Percentiles rank a stretch among this genome's conserved stretches.
These are phyloP conservation scores for Geotrypetes seraphini DNA, from an alignment of 2,797 vertebrate species.

Conservation along the genomic window DNA sequence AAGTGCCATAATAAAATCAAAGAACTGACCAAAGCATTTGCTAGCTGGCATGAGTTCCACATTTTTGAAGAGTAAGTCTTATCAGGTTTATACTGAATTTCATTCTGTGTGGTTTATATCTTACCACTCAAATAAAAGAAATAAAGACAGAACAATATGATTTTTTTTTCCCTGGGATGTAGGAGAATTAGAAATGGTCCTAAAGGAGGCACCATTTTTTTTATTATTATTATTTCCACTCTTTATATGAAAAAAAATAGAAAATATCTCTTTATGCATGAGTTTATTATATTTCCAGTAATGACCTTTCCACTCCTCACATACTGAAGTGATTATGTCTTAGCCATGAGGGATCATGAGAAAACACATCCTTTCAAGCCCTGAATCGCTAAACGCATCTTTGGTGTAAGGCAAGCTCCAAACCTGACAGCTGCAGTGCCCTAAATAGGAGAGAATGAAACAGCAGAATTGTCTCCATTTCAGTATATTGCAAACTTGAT, in stretches of 20 bases:
- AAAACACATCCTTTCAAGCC: conserved; percentile 6
- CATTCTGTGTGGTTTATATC: not conserved
- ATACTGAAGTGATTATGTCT: conserved; percentile 25
- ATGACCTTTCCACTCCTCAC: conserved; percentile 4
- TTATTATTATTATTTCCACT: too few relatives aligned
- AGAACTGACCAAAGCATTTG: conserved; percentile 13
- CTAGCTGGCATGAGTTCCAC: not conserved
- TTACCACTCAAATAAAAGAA: conserved; percentile 8
- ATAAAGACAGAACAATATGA: not conserved
- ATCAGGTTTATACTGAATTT: not conserved
- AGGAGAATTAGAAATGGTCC: conserved; percentile 5
- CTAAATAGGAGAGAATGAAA: not conserved
- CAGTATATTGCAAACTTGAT: too few relatives aligned
- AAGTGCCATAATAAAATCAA: conserved; percentile 16
- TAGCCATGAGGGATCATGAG: conserved; percentile 11
- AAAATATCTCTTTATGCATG: conserved; percentile 11
- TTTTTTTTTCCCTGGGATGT: not conserved
- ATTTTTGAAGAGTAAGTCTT: conserved; percentile 1
- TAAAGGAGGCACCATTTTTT: conserved; percentile 6
- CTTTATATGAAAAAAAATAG: too few relatives aligned
- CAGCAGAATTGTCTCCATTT: too few relatives aligned
- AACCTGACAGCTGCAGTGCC: conserved; percentile 1
- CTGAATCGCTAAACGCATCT: not conserved
- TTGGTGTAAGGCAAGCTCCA: conserved; percentile 12
- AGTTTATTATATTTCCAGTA: conserved; percentile 1